These are phyloP conservation scores for Ceuthmochares aereus DNA, from an alignment of 2,113 vertebrate genomes.

Conservation along the genomic window DNA sequence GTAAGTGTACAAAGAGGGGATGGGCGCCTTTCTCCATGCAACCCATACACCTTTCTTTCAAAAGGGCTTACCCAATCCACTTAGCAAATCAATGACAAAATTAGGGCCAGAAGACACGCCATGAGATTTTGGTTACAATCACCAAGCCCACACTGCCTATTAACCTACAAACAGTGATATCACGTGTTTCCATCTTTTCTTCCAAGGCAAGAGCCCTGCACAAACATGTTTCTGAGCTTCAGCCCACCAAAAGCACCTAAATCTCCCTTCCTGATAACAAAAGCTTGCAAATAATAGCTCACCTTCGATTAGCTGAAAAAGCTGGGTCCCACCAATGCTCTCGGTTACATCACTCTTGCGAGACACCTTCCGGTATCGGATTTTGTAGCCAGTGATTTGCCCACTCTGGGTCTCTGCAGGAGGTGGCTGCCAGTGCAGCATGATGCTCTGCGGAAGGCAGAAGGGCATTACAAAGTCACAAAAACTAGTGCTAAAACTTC, in stretches of 20 bases:
- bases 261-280: neutral
- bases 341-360: conserved; percentile 91
- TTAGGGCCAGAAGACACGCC: neutral
- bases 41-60: neutral
- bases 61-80: neutral
- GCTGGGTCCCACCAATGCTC: conserved; percentile 85
- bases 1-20: neutral
- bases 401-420: conserved; percentile 88
- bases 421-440: conserved; percentile 94
- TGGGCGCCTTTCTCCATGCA: neutral
- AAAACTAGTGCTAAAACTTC: neutral
- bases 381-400: conserved; percentile 91
- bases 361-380: conserved; percentile 92
- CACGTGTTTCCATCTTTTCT: neutral
- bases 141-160: neutral
- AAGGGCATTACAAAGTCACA: neutral
- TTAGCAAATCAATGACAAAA: neutral
- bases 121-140: accelerated
- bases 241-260: neutral
- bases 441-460: conserved; percentile 82
- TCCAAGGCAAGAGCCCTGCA: neutral
- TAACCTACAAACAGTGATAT: neutral
- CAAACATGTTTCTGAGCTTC: neutral
- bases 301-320: conserved; percentile 91
- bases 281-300: neutral